phyloP scores from a whole-genome alignment of 2,113 vertebrate species.

The Osmerus eperlanus region DNA sequence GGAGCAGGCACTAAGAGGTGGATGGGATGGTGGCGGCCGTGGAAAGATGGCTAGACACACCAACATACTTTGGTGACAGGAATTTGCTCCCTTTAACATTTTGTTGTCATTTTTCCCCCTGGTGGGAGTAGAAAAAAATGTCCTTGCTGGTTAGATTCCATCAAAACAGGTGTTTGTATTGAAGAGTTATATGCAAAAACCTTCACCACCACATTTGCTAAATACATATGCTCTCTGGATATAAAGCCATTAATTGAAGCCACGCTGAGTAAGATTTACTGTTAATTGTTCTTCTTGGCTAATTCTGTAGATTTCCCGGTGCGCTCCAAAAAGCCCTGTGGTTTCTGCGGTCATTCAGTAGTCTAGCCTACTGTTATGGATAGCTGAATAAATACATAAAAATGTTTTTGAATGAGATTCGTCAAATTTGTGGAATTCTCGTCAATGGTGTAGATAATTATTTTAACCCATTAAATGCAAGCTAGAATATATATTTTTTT shows the following conservation, averaged over 20 bases:
- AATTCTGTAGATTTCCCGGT: too few species aligned
- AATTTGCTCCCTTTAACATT: slow-evolving; percentile 35
- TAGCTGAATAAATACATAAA: too few species aligned
- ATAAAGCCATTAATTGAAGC: not conserved
- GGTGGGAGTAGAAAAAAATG: slow-evolving; percentile 12
- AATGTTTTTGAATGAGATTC: too few species aligned
- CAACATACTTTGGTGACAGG: slow-evolving; percentile 40
- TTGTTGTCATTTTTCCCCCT: slow-evolving; percentile 14
- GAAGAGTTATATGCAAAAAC: not conserved
- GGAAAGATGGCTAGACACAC: slow-evolving; percentile 59
- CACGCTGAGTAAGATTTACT: too few species aligned
- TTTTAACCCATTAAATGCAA: too few species aligned
- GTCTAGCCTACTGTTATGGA: too few species aligned
- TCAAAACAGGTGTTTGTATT: slow-evolving; percentile 53
- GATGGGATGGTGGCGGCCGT: slow-evolving; percentile 37
- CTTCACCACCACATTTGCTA: slow-evolving; percentile 5
- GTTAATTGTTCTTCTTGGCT: too few species aligned
- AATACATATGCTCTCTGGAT: not conserved
- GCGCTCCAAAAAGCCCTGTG: too few species aligned
- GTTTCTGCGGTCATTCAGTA: too few species aligned
- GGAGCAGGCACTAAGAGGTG: slow-evolving; percentile 33
- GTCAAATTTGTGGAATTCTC: too few species aligned
- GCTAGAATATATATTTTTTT: too few species aligned
- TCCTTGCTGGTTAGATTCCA: slow-evolving; percentile 11
- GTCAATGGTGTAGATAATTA: too few species aligned